Base-by-base conservation (phyloP, 1,140 invertebrate genomes). In the Ylistrum balloti region DNA sequence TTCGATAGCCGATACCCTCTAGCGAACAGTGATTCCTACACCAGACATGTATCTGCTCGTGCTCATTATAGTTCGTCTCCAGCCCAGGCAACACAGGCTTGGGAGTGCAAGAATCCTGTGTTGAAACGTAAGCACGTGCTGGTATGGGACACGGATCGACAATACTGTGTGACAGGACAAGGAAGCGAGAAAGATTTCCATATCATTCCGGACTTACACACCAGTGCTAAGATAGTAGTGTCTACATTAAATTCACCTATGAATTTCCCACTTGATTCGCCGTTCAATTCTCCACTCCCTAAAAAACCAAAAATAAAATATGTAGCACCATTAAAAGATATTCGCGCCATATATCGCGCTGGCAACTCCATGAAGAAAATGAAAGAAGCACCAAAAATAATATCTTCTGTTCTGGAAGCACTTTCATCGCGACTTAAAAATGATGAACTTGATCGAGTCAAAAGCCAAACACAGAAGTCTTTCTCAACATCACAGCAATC, bases 341-440 rank as follows among this genome's bases (percentile, higher is more conserved):
- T 74, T 3, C 56, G 56, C 5, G n/a, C 56, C n/a, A 74, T 74
- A 74, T 74, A 74, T 74, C 15, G 56, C 3, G 56, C 56, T 74
- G n/a, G 56, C 9, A 28, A 74, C 2, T n/a, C 56, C 5, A 17
- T 74, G 22, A 74, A 74, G 11, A 74, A 74, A 28, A 74, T 74
- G 2, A 74, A 74, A n/a, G 56, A 74, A 28, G 56, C 56, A 28
- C 56, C 56, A n/a, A 74, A 74, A 28, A 74, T 74, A n/a, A 74
- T 74, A 28, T 28, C 56, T 28, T 5, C 56, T 74, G 22, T 74
- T 5, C 13, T 74, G 22, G 56, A 28, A n/a, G 56, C 56, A 74
- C 56, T 74, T 74, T 74, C 56, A 28, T 22, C n/a, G n/a, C 56
- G 56, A n/a, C 56, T 74, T 74, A n/a, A 74, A 74, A n/a, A 22